Evolutionary conservation across 1,140 invertebrate species (phyloP).

Genomic region (Drosophila serrata): DNA sequence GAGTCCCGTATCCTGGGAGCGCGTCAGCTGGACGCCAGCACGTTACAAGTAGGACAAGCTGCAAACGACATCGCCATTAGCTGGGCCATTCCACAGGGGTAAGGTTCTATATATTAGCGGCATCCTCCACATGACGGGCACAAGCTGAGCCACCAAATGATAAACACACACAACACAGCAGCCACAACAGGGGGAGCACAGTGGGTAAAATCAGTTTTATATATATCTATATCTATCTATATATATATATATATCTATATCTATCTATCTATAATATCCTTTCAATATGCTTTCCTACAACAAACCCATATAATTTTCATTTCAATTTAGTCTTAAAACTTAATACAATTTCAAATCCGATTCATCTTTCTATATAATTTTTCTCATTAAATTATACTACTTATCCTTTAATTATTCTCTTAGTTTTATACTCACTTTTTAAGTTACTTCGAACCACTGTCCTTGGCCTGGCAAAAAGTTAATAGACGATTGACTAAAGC

Average conservation of each 20-base stretch:
- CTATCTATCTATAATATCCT: too few relatives aligned
- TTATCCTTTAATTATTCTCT: neutral
- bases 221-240: too few relatives aligned
- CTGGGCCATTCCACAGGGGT: conserved; percentile 18
- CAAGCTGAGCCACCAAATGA: conserved; percentile 66
- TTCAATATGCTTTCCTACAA: too few relatives aligned
- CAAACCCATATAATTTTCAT: too few relatives aligned
- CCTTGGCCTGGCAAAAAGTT: conserved; percentile 67
- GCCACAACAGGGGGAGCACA: conserved; percentile 23
- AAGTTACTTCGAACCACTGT: conserved; percentile 16
- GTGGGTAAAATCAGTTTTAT: conserved; percentile 6
- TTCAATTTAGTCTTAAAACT: too few relatives aligned
- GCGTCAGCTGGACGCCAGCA: conserved; percentile 80
- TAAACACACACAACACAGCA: conserved; percentile 56
- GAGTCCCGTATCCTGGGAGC: conserved; percentile 59
- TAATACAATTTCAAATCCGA: too few relatives aligned
- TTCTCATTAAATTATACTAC: neutral
- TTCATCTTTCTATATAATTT: too few relatives aligned
- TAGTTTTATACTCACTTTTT: neutral
- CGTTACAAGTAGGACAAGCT: conserved; percentile 84
- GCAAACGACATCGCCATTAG: conserved; percentile 80
- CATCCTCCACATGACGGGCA: conserved; percentile 60
- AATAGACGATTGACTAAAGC: conserved; percentile 82
- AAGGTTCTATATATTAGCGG: conserved; percentile 71
- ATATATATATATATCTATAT: too few relatives aligned